These are phyloP conservation scores for Mormyrus hasselquistii DNA, from an alignment of 2,797 vertebrate genomes.

Conservation along the genomic window DNA sequence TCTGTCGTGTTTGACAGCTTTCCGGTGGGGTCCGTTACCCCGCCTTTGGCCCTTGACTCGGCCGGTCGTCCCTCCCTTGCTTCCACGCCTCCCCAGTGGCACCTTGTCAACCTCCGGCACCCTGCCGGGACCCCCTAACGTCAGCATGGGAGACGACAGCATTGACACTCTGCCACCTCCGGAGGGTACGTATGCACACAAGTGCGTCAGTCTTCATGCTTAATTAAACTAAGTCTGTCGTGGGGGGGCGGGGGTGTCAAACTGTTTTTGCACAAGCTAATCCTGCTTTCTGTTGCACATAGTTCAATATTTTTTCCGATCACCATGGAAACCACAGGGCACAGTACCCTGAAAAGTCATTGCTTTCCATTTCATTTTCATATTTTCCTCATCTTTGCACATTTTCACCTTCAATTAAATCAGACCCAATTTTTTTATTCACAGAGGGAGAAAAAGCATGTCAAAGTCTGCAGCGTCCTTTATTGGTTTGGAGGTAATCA, in stretches of 20 bases:
- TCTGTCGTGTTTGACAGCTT: background rate
- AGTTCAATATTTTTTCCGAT: background rate
- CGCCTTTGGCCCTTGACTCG: background rate
- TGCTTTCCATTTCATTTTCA: background rate
- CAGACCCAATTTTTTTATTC: background rate
- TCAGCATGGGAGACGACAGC: constrained; percentile 12
- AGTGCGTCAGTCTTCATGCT: background rate
- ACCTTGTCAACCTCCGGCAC: background rate
- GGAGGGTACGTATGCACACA: constrained; percentile 23
- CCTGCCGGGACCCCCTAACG: background rate
- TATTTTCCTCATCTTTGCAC: background rate
- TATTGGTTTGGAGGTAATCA: constrained; percentile 4
- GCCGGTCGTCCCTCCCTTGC: background rate
- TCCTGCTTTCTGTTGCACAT: background rate
- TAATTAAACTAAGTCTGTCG: background rate
- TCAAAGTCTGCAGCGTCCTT: background rate
- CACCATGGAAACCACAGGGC: background rate
- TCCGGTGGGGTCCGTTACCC: background rate
- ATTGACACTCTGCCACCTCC: constrained; percentile 5
- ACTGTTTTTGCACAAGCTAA: background rate
- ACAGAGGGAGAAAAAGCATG: background rate
- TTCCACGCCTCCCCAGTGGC: background rate
- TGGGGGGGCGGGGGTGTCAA: background rate
- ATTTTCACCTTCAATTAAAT: background rate
- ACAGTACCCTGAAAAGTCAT: background rate